Base-by-base conservation (phyloP, 2,113 vertebrate genomes). In the Platichthys stellatus region DNA sequence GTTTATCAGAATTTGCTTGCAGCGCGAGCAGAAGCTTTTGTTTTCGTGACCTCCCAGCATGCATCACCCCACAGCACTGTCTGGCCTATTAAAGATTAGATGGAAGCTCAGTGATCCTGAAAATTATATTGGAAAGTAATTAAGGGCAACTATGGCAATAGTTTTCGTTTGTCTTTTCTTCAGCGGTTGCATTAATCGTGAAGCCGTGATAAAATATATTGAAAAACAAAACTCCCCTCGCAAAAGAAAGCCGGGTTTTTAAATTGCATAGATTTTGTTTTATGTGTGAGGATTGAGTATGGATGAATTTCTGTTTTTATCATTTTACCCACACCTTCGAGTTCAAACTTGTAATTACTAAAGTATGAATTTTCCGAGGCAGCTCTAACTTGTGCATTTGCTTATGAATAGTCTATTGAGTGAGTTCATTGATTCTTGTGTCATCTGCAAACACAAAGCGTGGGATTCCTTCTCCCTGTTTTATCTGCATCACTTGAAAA, bases 11-110 rank as follows among this genome's bases (percentile, higher is more conserved):
- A 64, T 78, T 59, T n/a, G 63, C 86, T 59, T 72, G 77, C 79
- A 87, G 83, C 80, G 66, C 1, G 1, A 80, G 80, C 70, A 71
- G 47, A 86, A 70, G 77, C 71, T 77, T 81, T 84, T 80, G 61
- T 88, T 83, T 80, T 70, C 74, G 59, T 87, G 82, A 89, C 88
- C 85, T 83, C 81, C 73, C 65, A 74, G 83, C 78, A 84, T 86
- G 74, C 84, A 92, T 87, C 63, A 58, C 47, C 84, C 84, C 79
- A 62, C 78, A 80, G 82, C 76, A 76, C 49, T 65, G 75, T 85
- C 80, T 81, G 78, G 63, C 74, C 77, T 82, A 86, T 87, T 85
- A 89, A 86, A 66, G 66, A 72, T 63, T 28, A 73, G 63, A 79
- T 73, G 47, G 59, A 81, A 70, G 69, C 53, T 86, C 74, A 81